These are phyloP conservation scores for Embidobia sp. DNA, from an alignment of 2,888 invertebrate genomes.

Conservation along the genomic window DNA sequence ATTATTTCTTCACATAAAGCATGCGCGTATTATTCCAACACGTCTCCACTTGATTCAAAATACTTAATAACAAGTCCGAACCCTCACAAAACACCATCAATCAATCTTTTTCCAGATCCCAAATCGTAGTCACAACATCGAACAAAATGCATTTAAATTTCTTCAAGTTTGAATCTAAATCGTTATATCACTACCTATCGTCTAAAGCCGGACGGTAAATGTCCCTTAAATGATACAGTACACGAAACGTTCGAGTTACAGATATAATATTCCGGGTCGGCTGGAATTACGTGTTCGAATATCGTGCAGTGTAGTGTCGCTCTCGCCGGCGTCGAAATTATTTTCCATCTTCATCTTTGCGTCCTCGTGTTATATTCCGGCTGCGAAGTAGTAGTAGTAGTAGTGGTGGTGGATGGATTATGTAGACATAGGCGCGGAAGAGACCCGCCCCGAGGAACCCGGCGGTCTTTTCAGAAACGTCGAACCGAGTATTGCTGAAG, in stretches of 20 bases:
- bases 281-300: constrained; percentile 40
- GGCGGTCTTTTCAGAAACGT: constrained; percentile 76
- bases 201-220: no score
- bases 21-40: no score
- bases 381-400: neutral
- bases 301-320: constrained; percentile 9
- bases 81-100: no score
- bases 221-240: no score
- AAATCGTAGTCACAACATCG: neutral
- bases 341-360: neutral
- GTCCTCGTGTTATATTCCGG: constrained; percentile 25
- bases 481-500: constrained; percentile 69
- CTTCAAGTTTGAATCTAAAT: no score
- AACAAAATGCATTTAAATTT: neutral
- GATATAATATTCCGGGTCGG: no score
- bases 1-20: no score
- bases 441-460: constrained; percentile 75
- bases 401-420: constrained; percentile 65
- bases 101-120: neutral
- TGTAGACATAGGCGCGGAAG: constrained; percentile 72
- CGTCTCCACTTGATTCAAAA: no score
- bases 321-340: constrained; percentile 4
- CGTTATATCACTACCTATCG: neutral
- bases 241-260: no score
- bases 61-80: no score